Percentiles rank a stretch among this genome's conserved stretches.
These are phyloP conservation scores for Amaurobius ferox DNA, from an alignment of 2,888 invertebrate species.

Conservation along the genomic window DNA sequence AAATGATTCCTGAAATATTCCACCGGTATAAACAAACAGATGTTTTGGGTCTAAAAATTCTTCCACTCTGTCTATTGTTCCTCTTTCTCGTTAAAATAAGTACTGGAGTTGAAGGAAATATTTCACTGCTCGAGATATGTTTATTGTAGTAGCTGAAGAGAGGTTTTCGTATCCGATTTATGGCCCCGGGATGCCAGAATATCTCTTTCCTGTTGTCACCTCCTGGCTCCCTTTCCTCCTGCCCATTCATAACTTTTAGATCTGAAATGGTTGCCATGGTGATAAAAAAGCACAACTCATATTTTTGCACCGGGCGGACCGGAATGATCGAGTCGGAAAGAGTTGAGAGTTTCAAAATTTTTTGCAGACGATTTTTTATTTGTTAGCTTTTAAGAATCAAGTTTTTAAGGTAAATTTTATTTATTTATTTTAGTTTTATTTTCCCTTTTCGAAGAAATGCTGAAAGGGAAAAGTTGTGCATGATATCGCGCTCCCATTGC, in stretches of 20 bases:
- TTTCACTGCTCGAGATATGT: constrained; percentile 8
- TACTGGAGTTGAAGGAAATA: constrained; percentile 17
- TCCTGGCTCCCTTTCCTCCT: not conserved
- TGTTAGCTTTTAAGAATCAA: too few species aligned
- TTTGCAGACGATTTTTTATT: too few species aligned
- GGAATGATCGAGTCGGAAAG: too few species aligned
- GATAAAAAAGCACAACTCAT: not conserved
- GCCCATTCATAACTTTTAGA: constrained; percentile 12
- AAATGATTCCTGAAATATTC: constrained; percentile 55
- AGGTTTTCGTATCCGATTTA: constrained; percentile 14
- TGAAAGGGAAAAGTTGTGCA: too few species aligned
- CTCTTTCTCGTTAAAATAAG: constrained; percentile 65
- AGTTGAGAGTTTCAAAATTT: too few species aligned
- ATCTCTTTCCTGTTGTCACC: constrained; percentile 28
- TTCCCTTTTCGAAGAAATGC: too few species aligned
- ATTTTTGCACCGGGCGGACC: not conserved
- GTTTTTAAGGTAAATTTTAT: too few species aligned
- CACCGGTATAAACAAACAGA: constrained; percentile 63
- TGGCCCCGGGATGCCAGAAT: constrained; percentile 6
- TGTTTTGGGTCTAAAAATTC: constrained; percentile 59
- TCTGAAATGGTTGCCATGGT: constrained; percentile 1
- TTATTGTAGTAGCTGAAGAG: constrained; percentile 25
- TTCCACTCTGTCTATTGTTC: constrained; percentile 56
- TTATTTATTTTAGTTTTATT: too few species aligned
- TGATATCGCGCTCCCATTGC: too few species aligned